Evolutionary conservation across 92 coral and sea anemone species (phyloP).

Genomic region (Palythoa heliodiscus): DNA sequence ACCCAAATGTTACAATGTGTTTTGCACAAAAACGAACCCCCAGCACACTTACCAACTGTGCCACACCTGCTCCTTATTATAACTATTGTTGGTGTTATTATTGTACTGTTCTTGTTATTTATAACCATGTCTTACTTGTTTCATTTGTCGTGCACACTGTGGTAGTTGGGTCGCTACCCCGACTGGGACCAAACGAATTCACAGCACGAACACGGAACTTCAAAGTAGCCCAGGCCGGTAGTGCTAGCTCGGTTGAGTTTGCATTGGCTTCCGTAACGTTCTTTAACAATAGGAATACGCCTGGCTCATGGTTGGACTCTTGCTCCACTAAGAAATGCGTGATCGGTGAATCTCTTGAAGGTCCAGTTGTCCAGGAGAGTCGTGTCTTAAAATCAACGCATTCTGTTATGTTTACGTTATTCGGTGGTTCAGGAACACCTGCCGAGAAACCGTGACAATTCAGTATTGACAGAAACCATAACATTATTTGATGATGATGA

Average conservation of each 20-base stretch:
- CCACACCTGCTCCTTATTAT: neutral
- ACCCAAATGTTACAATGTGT: no score
- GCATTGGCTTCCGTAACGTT: conserved; percentile 54
- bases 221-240: conserved; percentile 74
- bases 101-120: neutral
- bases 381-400: conserved; percentile 62
- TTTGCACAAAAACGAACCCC: no score
- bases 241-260: conserved; percentile 34
- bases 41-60: no score
- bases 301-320: conserved; percentile 54
- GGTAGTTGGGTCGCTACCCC: conserved; percentile 74
- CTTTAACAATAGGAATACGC: conserved; percentile 43
- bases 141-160: conserved; percentile 57
- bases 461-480: no score
- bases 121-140: conserved; percentile 26
- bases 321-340: conserved; percentile 73
- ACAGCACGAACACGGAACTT: conserved; percentile 84
- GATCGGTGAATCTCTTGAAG: conserved; percentile 66
- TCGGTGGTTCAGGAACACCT: conserved; percentile 74
- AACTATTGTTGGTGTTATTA: neutral
- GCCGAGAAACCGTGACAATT: neutral
- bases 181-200: conserved; percentile 75
- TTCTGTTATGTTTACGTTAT: conserved; percentile 31
- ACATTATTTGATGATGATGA: no score
- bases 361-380: conserved; percentile 65